These are phyloP conservation scores for Siniperca chuatsi DNA, from an alignment of 2,113 vertebrate genomes.

Conservation along the genomic window DNA sequence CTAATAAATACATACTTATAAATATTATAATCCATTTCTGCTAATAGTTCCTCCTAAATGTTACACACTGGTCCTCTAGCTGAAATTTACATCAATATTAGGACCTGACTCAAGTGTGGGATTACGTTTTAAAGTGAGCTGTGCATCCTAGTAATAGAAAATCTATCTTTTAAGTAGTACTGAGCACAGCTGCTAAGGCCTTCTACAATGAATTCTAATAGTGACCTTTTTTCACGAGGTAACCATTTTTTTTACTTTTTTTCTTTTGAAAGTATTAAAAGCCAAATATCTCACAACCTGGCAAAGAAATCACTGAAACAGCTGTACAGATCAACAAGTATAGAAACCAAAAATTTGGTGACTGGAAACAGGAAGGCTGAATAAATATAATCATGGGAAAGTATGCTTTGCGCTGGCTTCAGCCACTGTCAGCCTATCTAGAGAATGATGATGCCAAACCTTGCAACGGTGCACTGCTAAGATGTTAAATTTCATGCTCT, in stretches of 20 bases:
- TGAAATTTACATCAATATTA: slow-evolving; percentile 3
- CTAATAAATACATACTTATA: no score
- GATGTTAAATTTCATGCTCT: neutral
- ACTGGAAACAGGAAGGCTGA: neutral
- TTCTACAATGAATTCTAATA: neutral
- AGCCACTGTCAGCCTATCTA: neutral
- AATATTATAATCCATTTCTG: no score
- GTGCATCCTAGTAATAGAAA: slow-evolving; percentile 6
- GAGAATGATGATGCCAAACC: neutral
- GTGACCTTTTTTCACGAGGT: neutral
- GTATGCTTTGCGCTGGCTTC: neutral
- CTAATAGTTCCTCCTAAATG: no score
- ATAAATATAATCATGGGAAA: neutral
- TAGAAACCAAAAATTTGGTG: neutral
- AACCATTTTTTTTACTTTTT: neutral
- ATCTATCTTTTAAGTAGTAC: slow-evolving; percentile 9
- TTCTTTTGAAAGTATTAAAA: neutral
- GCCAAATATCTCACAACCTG: neutral
- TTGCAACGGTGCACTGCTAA: neutral
- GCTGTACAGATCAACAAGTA: neutral
- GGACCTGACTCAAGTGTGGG: slow-evolving; percentile 4
- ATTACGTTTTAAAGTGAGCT: slow-evolving; percentile 9
- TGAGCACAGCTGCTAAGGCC: neutral
- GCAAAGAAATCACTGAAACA: neutral
- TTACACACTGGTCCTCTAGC: neutral